These are phyloP conservation scores for Acrobasis consociella DNA, from an alignment of 2,888 invertebrate genomes.

Conservation along the genomic window DNA sequence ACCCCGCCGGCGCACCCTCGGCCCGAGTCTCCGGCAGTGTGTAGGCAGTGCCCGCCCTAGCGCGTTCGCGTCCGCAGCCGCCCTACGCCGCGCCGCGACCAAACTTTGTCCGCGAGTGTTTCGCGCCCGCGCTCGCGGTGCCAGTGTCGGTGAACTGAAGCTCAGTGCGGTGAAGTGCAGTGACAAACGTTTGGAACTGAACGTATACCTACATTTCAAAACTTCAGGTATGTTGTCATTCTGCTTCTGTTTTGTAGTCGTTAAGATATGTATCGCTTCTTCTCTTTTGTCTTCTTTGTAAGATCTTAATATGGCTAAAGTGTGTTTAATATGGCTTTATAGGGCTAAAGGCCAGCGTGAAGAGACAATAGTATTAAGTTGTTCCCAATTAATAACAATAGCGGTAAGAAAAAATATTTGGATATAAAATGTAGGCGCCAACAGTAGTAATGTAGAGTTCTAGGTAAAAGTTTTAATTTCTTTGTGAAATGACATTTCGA, in stretches of 20 bases:
- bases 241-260: background rate
- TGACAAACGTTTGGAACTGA: background rate
- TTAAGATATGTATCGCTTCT: background rate
- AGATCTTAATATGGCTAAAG: no score
- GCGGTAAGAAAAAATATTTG: no score
- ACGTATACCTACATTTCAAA: background rate
- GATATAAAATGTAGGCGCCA: no score
- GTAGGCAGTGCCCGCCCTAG: constrained; percentile 31
- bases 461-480: no score
- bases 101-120: constrained; percentile 30
- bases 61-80: constrained; percentile 29
- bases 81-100: constrained; percentile 29
- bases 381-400: background rate
- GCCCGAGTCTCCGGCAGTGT: constrained; percentile 33
- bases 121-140: background rate
- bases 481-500: no score
- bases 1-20: constrained; percentile 25
- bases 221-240: background rate
- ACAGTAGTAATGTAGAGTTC: no score
- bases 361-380: background rate
- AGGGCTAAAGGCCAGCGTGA: no score
- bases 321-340: no score
- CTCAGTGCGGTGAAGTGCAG: constrained; percentile 8
- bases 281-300: background rate
- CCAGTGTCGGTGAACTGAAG: constrained; percentile 1